Evolutionary conservation across 2,888 invertebrate species (phyloP).

Genomic region (Lochmaea crataegi): DNA sequence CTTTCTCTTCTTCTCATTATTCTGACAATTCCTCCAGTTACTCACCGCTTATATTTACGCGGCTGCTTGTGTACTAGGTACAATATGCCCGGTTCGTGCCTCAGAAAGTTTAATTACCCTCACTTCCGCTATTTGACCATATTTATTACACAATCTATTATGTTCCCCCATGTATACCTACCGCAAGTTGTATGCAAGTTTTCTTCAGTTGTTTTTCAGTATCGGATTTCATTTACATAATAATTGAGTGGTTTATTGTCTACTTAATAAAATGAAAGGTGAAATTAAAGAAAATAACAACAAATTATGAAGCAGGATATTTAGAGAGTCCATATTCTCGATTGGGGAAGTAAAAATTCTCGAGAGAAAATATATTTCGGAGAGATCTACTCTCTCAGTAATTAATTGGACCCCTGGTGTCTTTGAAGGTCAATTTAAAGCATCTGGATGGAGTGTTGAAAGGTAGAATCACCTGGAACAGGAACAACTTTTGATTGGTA

Average conservation of each 20-base stretch:
- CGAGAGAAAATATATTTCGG: no score
- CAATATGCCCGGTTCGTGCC: constrained; percentile 31
- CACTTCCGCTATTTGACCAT: constrained; percentile 29
- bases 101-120: constrained; percentile 28
- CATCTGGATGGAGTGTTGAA: no score
- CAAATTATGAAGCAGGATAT: no score
- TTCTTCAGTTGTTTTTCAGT: not conserved
- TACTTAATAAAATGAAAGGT: no score
- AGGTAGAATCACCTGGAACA: no score
- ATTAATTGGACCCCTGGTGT: no score
- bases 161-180: not conserved
- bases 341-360: no score
- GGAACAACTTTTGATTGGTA: no score
- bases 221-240: not conserved
- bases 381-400: no score
- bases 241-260: not conserved
- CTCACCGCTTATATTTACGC: not conserved
- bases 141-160: constrained; percentile 25
- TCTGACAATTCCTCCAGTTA: not conserved
- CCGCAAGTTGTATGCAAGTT: not conserved
- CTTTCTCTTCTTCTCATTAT: not conserved
- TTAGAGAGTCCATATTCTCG: no score
- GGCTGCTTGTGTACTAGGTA: constrained; percentile 11
- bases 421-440: no score
- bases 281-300: no score